These are phyloP conservation scores for Steinernema carpocapsae DNA, from an alignment of 2,888 invertebrate genomes.

Conservation along the genomic window DNA sequence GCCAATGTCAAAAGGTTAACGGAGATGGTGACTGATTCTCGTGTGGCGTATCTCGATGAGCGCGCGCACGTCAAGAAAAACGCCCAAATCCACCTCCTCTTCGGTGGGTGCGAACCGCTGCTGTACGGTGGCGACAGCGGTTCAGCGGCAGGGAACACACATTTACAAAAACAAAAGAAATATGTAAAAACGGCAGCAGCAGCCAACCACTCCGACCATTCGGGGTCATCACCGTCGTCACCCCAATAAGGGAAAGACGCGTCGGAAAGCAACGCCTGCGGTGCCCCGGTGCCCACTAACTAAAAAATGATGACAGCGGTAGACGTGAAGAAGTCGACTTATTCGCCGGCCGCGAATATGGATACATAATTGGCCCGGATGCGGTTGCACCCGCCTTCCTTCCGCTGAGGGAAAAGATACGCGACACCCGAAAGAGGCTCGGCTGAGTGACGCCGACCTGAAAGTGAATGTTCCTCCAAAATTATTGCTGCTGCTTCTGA, in stretches of 20 bases:
- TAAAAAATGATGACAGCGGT: conserved; percentile 9
- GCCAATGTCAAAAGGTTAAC: conserved; percentile 35
- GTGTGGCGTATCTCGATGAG: conserved; percentile 17
- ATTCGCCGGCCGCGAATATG: conserved; percentile 10
- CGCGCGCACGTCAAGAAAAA: conserved; percentile 16
- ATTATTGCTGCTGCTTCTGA: conserved; percentile 34
- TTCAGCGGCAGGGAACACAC: conserved; percentile 1
- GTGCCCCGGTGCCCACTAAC: not conserved
- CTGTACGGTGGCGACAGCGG: conserved; percentile 2
- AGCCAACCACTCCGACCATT: conserved; percentile 3
- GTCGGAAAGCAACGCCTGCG: conserved; percentile 27
- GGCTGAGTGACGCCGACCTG: conserved; percentile 31
- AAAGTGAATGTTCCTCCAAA: conserved; percentile 32
- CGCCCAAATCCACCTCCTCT: conserved; percentile 28
- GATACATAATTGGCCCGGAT: conserved; percentile 17
- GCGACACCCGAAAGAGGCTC: not conserved
- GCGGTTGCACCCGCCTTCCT: not conserved
- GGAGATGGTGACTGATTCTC: conserved; percentile 33
- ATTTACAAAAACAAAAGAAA: conserved; percentile 33
- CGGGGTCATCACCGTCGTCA: conserved; percentile 23
- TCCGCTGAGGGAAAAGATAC: not conserved
- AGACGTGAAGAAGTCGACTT: conserved; percentile 4
- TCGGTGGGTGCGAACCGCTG: not conserved
- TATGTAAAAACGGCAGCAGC: conserved; percentile 24
- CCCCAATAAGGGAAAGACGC: not conserved